Evolutionary conservation across 2,113 vertebrate species (phyloP), one percentile per base, ranked within the genome.

Genomic region (Poeciliopsis turrubarensis): DNA sequence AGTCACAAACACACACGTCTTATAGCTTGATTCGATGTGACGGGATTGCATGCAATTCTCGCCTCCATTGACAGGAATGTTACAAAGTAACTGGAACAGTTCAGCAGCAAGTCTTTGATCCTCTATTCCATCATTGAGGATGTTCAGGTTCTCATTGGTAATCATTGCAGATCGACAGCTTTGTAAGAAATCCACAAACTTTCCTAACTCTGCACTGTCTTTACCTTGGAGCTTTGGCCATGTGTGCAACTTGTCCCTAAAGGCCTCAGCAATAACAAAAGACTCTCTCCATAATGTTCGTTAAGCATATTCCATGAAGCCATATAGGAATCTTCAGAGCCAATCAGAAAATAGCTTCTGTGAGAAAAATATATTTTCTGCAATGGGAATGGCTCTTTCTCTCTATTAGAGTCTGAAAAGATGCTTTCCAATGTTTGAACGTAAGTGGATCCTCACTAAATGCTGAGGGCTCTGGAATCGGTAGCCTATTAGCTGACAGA

Each of bases 371-470:
- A 29, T 29, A 2, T 29, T 29, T 29, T 29, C 29, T 29, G 29
- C 29, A 29, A 54, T 47, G 62, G 75, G 82, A 70, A 86, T 86
- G 61, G 61, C 84, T 78, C 30, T 87, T 84, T 17, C 60, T 84
- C 44, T 84, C 73, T 27, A 70, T 77, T 4, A 79, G 19, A 61
- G 71, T 57, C 44, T 86, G 78, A 67, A 83, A 90, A 19, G 80
- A 88, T 31, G 47, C 60, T 31, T 87, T 88, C 82, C 82, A 88
- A 25, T 85, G 47, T 22, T 72, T 81, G 29, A 86, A 86, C 60
- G 73, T 85, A 26, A 86, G 81, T 44, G 83, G 81, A 71, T 86
- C 81, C 4, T 79, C 82, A 79, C 39, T 71, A 39, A 87, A 87
- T 11, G 77, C 32, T n/a, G 73, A 47, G 17, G 78, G 89, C 17